phyloP scores from a whole-genome alignment of 2,113 vertebrate genomes.

The Fregetta grallaria region DNA sequence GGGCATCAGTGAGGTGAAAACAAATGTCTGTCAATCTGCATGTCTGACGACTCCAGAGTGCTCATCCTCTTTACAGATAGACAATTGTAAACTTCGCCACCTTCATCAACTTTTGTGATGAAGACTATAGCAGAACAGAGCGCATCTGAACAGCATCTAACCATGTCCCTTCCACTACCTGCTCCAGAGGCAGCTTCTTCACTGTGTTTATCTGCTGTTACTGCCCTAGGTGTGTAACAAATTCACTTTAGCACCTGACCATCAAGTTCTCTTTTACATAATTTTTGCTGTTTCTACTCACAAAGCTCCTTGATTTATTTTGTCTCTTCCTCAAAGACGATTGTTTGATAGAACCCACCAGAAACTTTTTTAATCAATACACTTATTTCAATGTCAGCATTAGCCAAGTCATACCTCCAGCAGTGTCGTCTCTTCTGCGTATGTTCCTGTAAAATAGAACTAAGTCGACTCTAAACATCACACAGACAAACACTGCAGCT shows the following conservation, averaged over 20 bases:
- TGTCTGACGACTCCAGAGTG: neutral
- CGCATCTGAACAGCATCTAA: neutral
- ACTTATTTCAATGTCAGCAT: neutral
- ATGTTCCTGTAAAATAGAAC: slow-evolving; percentile 71
- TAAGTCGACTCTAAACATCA: slow-evolving; percentile 76
- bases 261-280: neutral
- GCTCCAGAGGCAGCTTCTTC: neutral
- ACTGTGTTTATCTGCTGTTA: neutral
- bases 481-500: slow-evolving; percentile 20
- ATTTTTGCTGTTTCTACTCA: neutral
- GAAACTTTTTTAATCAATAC: neutral
- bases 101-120: neutral
- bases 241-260: neutral
- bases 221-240: neutral
- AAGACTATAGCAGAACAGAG: neutral
- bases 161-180: neutral
- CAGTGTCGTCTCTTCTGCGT: slow-evolving; percentile 73
- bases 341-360: neutral
- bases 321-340: neutral
- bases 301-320: neutral
- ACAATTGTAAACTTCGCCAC: neutral
- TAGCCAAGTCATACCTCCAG: slow-evolving; percentile 68
- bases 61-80: neutral
- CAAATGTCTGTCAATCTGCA: neutral
- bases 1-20: neutral